Evolutionary conservation across 2,797 vertebrate species (phyloP).

Genomic region (Threskiornis aethiopicus): DNA sequence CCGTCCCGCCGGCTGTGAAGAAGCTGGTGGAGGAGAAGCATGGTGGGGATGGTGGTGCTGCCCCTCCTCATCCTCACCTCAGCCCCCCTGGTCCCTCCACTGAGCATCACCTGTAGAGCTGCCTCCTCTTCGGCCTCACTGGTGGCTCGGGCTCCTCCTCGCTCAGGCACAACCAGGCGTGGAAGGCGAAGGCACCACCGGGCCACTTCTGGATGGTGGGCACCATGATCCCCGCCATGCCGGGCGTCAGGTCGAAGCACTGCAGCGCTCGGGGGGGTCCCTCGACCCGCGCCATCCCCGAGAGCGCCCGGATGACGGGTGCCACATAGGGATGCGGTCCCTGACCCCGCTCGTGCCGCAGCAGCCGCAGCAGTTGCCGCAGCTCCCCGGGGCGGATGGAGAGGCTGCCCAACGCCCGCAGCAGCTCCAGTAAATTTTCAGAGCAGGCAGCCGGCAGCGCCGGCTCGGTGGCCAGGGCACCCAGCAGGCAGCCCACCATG

Average conservation of each 20-base stretch:
- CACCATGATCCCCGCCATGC: constrained; percentile 98
- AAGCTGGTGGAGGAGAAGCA: constrained; percentile 77
- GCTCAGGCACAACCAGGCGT: constrained; percentile 93
- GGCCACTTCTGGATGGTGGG: constrained; percentile 93
- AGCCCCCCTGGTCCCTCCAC: fast-evolving
- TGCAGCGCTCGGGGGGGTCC: constrained; percentile 82
- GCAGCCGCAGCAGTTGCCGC: constrained; percentile 83
- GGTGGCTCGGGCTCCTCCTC: constrained; percentile 21
- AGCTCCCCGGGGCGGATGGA: constrained; percentile 89
- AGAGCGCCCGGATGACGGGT: constrained; percentile 83
- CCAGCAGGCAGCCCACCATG: constrained; percentile 85
- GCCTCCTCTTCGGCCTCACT: constrained; percentile 78
- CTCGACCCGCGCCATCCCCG: constrained; percentile 85
- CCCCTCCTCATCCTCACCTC: neutral
- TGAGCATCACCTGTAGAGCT: constrained; percentile 88
- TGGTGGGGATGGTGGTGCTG: neutral
- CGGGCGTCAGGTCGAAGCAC: constrained; percentile 92
- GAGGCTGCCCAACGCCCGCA: constrained; percentile 86
- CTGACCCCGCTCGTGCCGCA: constrained; percentile 70
- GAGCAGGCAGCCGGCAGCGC: constrained; percentile 82
- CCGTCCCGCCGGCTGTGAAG: constrained; percentile 90
- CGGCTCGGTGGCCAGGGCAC: constrained; percentile 76
- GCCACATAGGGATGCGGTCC: constrained; percentile 76
- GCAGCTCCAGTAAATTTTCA: constrained; percentile 84
- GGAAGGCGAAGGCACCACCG: constrained; percentile 89